A percentile compares a stretch with the other conserved stretches of the same genome.
These are phyloP conservation scores for Acrossocheilus wenchowensis DNA, from an alignment of 2,797 vertebrate species.

Conservation along the genomic window DNA sequence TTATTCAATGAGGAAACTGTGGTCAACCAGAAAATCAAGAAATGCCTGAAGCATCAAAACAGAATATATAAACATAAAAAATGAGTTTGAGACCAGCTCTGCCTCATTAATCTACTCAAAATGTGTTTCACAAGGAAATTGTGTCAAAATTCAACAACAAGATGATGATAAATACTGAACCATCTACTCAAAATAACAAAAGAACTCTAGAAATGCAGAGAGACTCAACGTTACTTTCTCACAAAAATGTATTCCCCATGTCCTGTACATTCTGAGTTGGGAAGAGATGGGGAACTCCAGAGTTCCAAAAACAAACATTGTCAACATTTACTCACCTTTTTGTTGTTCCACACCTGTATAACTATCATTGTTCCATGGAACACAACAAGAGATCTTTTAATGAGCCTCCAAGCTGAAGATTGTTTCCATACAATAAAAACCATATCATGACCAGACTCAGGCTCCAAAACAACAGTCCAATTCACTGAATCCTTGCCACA, in stretches of 20 bases:
- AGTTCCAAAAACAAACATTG: neutral
- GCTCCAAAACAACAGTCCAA: neutral
- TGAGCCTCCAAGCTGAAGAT: neutral
- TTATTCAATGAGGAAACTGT: slow-evolving; percentile 1
- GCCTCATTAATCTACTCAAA: neutral
- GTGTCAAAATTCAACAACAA: neutral
- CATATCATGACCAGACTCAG: neutral
- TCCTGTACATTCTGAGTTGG: neutral
- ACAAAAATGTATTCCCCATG: neutral
- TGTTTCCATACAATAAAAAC: neutral
- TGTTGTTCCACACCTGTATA: neutral
- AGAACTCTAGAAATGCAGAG: neutral
- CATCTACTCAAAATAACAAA: neutral
- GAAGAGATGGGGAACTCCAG: neutral
- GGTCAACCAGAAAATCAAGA: slow-evolving; percentile 20
- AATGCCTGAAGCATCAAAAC: neutral
- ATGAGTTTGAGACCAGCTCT: neutral
- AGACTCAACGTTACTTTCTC: neutral
- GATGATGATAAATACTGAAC: neutral
- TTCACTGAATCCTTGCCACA: neutral
- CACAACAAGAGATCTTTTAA: neutral
- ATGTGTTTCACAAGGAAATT: neutral
- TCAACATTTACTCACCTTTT: neutral
- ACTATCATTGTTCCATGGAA: neutral
- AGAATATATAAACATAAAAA: neutral